Conservation (phyloP, 2,797 vertebrate genomes). For the Melopsittacus undulatus region DNA sequence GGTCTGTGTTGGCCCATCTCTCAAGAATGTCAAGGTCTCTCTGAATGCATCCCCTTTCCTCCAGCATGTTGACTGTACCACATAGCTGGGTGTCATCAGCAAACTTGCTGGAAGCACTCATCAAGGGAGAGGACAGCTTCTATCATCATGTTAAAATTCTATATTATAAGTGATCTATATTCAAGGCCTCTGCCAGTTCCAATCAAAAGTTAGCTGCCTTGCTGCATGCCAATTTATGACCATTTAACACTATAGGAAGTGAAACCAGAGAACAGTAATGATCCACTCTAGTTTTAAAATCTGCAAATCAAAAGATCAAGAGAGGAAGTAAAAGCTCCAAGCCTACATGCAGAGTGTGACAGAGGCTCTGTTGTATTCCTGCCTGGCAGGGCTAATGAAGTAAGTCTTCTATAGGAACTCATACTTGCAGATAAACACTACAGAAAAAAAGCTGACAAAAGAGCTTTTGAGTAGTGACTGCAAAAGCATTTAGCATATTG, state of each 20-base stretch:
- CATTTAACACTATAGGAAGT: neutral
- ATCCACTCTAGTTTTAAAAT: neutral
- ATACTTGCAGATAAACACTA: neutral
- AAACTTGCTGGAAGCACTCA: neutral
- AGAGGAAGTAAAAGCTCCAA: constrained; percentile 3
- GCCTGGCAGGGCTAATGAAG: neutral
- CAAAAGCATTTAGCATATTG: neutral
- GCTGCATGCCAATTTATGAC: neutral
- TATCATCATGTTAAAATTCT: neutral
- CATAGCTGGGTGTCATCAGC: neutral
- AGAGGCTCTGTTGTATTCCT: neutral
- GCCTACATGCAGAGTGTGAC: neutral
- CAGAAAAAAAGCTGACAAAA: constrained; percentile 29
- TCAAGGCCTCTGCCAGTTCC: neutral
- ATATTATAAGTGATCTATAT: neutral
- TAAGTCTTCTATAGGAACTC: neutral
- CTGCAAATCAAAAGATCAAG: neutral
- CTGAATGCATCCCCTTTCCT: neutral
- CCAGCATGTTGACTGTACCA: neutral
- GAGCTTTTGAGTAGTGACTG: constrained; percentile 20
- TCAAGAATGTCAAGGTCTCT: neutral
- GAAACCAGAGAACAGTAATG: neutral
- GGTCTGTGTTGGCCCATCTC: neutral
- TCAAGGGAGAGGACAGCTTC: neutral
- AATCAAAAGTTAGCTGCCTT: neutral